These are phyloP conservation scores for Cliona cf. orientalis DNA, from an alignment of 37 sponge, comb jelly and placozoan genomes.

Conservation along the genomic window DNA sequence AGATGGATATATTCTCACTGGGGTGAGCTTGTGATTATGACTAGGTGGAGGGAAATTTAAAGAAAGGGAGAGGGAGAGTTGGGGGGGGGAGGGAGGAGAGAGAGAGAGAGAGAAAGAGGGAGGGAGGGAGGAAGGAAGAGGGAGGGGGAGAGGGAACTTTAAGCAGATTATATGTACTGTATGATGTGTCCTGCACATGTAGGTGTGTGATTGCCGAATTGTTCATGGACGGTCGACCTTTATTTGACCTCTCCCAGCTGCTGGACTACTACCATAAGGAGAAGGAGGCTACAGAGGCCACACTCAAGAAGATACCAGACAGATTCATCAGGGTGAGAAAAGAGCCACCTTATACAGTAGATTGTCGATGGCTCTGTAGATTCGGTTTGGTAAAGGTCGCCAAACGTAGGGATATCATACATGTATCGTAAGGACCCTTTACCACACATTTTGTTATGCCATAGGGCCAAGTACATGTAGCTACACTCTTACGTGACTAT, in stretches of 20 bases:
- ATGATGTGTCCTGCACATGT: not conserved
- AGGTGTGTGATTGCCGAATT: constrained; percentile 95
- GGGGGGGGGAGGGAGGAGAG: not conserved
- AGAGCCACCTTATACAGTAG: too few species aligned
- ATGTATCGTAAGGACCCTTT: too few species aligned
- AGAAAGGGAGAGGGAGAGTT: not conserved
- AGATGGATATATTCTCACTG: constrained; percentile 97
- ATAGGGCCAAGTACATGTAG: too few species aligned
- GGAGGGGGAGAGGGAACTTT: not conserved
- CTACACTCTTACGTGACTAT: too few species aligned
- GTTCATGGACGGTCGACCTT: constrained; percentile 82
- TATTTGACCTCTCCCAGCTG: constrained; percentile 90
- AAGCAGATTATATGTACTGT: constrained; percentile 14
- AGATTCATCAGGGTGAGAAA: constrained; percentile 54
- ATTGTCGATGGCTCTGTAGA: too few species aligned
- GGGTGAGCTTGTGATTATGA: too few species aligned
- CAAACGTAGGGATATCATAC: too few species aligned
- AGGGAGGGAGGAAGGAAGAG: too few species aligned
- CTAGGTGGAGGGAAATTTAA: not conserved
- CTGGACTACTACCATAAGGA: constrained; percentile 72
- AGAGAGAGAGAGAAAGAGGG: not conserved
- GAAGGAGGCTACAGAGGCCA: constrained; percentile 3
- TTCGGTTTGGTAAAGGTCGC: not conserved
- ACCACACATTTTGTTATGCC: too few species aligned
- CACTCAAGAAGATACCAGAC: constrained; percentile 62